Evolutionary conservation across 2,888 invertebrate species (phyloP).

Genomic region (Ochlodes sylvanus): DNA sequence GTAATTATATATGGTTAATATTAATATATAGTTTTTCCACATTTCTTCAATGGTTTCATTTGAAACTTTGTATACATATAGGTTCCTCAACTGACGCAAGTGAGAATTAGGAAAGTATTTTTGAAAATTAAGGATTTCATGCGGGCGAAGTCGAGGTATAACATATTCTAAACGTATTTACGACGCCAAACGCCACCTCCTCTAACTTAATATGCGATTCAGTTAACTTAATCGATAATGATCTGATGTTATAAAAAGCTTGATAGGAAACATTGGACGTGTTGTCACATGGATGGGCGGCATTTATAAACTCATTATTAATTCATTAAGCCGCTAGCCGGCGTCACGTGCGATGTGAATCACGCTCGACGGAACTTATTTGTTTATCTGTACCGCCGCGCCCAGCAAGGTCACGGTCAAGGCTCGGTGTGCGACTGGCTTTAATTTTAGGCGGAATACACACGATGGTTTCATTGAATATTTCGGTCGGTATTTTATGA

Average conservation of each 20-base stretch:
- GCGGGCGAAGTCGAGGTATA: too few relatives aligned
- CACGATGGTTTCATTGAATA: too few relatives aligned
- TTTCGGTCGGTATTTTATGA: too few relatives aligned
- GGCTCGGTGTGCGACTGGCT: conserved; percentile 13
- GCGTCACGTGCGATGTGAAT: conserved; percentile 30
- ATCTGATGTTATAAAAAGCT: conserved; percentile 27
- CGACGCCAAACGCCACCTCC: too few relatives aligned
- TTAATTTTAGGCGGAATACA: neutral
- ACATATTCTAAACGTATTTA: too few relatives aligned
- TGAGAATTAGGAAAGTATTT: too few relatives aligned
- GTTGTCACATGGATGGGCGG: conserved; percentile 8
- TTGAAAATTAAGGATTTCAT: too few relatives aligned
- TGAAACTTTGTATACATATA: too few relatives aligned
- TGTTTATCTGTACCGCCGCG: conserved; percentile 22
- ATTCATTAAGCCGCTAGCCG: conserved; percentile 24
- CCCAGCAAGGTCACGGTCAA: conserved; percentile 33
- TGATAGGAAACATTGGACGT: conserved; percentile 24
- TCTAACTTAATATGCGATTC: conserved; percentile 12
- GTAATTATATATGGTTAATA: too few relatives aligned
- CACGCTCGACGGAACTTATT: conserved; percentile 28
- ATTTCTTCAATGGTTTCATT: too few relatives aligned
- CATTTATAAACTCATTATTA: conserved; percentile 33
- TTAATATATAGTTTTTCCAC: too few relatives aligned
- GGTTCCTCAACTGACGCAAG: too few relatives aligned
- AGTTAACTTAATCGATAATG: conserved; percentile 23